Evolutionary conservation across 2,888 invertebrate genomes (phyloP).

Genomic region (Oscheius onirici): DNA sequence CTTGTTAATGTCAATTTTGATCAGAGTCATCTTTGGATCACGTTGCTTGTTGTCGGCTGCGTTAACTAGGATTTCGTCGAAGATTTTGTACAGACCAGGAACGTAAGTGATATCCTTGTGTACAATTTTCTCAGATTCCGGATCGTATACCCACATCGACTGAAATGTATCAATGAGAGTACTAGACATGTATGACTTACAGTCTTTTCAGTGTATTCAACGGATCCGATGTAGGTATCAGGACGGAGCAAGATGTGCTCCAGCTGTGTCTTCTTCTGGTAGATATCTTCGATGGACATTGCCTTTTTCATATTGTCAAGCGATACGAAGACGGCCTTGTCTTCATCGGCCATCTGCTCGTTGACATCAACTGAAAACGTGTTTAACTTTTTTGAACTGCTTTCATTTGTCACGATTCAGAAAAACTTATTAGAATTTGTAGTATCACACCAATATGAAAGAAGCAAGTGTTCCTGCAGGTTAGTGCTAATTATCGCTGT

Average conservation of each 20-base stretch:
- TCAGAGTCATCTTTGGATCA: slow-evolving; percentile 68
- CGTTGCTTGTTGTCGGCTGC: slow-evolving; percentile 71
- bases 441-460: not conserved
- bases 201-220: slow-evolving; percentile 72
- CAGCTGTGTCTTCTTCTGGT: slow-evolving; percentile 96
- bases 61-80: slow-evolving; percentile 96
- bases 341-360: slow-evolving; percentile 55
- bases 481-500: too few species aligned
- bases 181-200: slow-evolving; percentile 35
- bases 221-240: slow-evolving; percentile 93
- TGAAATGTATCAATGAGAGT: slow-evolving; percentile 74
- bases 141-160: slow-evolving; percentile 91
- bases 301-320: slow-evolving; percentile 50
- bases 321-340: slow-evolving; percentile 57
- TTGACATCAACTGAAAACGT: slow-evolving; percentile 34
- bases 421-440: not conserved
- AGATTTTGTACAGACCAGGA: slow-evolving; percentile 97
- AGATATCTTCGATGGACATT: slow-evolving; percentile 87
- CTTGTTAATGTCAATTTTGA: slow-evolving; percentile 79
- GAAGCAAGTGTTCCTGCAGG: too few species aligned
- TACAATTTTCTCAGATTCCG: slow-evolving; percentile 81
- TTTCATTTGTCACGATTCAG: too few species aligned
- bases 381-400: too few species aligned
- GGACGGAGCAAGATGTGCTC: slow-evolving; percentile 97
- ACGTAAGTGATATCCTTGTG: slow-evolving; percentile 89